Conservation (phyloP, 2,888 invertebrate species). For the Calliphora vomitoria region DNA sequence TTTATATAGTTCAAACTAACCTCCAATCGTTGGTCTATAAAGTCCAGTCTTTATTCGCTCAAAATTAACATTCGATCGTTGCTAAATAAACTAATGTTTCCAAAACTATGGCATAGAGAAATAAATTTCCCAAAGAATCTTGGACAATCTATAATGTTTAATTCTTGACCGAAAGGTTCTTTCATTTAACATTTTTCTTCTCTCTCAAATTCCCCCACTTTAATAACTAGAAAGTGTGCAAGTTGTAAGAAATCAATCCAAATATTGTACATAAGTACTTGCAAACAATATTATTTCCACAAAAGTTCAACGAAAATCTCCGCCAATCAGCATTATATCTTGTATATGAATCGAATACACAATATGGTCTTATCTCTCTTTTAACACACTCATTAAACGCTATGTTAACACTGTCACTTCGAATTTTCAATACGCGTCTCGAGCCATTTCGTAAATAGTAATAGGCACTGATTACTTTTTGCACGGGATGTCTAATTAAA, state of each 20-base stretch:
- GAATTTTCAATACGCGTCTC: constrained; percentile 78
- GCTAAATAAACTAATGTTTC: too few relatives aligned
- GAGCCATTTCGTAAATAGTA: constrained; percentile 92
- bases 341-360: constrained; percentile 57
- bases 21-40: too few relatives aligned
- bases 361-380: constrained; percentile 38
- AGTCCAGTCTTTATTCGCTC: too few relatives aligned
- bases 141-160: too few relatives aligned
- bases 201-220: too few relatives aligned
- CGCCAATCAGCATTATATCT: constrained; percentile 69
- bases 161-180: too few relatives aligned
- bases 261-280: constrained; percentile 58
- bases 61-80: too few relatives aligned
- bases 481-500: constrained; percentile 93
- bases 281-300: constrained; percentile 65
- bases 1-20: too few relatives aligned
- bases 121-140: too few relatives aligned
- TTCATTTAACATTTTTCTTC: too few relatives aligned
- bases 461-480: constrained; percentile 94
- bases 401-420: constrained; percentile 33
- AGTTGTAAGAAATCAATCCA: neutral
- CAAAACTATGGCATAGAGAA: too few relatives aligned
- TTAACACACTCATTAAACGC: constrained; percentile 69
- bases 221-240: neutral
- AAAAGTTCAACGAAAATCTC: constrained; percentile 66